phyloP scores from a whole-genome alignment of 2,113 vertebrate genomes.

The Lagopus leucura region DNA sequence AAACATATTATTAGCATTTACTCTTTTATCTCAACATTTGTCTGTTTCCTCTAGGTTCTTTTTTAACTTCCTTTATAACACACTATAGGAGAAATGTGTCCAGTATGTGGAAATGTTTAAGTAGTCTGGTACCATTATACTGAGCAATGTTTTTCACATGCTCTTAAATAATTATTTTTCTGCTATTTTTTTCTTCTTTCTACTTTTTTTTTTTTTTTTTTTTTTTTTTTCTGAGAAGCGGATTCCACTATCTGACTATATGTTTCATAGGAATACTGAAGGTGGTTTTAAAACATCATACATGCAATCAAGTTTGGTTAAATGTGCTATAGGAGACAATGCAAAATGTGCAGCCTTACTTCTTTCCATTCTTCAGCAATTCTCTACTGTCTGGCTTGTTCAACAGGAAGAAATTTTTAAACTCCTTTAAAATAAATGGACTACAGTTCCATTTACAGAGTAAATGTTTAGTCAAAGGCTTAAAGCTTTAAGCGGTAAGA shows the following conservation, averaged over 20 bases:
- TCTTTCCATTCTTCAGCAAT: background rate
- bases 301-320: background rate
- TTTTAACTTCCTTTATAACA: background rate
- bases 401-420: background rate
- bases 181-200: background rate
- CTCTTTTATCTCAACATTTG: constrained; percentile 5
- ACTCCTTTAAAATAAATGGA: background rate
- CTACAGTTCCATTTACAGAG: background rate
- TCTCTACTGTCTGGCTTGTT: background rate
- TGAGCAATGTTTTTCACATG: background rate
- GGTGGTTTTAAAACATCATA: background rate
- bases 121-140: background rate
- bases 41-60: background rate
- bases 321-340: background rate
- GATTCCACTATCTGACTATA: background rate
- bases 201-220: too few species aligned
- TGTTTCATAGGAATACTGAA: background rate
- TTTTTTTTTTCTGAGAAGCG: background rate
- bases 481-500: background rate
- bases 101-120: background rate
- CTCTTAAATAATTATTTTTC: background rate
- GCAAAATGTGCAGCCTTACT: background rate
- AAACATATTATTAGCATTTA: constrained; percentile 25
- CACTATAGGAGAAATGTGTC: background rate
- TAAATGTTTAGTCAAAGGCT: background rate